A percentile compares a stretch with the other conserved stretches of the same genome.
phyloP scores from a whole-genome alignment of 2,797 vertebrate species.

The Ctenosaura bakeri region DNA sequence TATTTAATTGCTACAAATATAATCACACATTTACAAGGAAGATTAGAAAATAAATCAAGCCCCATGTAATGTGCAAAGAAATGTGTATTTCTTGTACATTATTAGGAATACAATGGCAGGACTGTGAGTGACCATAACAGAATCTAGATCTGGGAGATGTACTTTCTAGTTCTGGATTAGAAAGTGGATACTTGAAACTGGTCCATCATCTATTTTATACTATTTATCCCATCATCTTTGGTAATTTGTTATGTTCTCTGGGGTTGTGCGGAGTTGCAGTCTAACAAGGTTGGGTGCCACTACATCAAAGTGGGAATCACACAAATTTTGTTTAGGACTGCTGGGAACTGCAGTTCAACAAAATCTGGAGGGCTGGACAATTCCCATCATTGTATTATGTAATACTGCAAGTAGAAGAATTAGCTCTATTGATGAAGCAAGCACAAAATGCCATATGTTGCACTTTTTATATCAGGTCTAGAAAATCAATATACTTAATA shows the following conservation, averaged over 20 bases:
- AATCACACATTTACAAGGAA: slow-evolving; percentile 62
- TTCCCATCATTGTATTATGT: no score
- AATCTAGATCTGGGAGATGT: no score
- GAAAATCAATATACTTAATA: not conserved
- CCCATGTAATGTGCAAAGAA: slow-evolving; percentile 54
- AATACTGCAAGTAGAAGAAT: not conserved
- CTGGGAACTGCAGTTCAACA: no score
- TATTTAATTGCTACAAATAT: slow-evolving; percentile 75
- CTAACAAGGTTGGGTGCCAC: not conserved
- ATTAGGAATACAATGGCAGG: slow-evolving; percentile 26
- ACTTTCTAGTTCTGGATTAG: not conserved
- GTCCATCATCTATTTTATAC: not conserved
- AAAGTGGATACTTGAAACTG: not conserved
- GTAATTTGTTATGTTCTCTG: not conserved
- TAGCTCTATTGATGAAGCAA: not conserved
- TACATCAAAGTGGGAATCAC: not conserved
- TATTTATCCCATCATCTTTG: not conserved
- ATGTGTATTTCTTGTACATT: not conserved
- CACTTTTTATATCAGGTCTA: not conserved
- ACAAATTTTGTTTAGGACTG: not conserved
- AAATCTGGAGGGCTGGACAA: no score
- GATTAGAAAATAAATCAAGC: slow-evolving; percentile 47
- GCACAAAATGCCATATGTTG: not conserved
- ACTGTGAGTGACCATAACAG: not conserved
- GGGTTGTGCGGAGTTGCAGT: not conserved